phyloP scores from a whole-genome alignment of 2,888 invertebrate genomes.

The Morpho deidamia region DNA sequence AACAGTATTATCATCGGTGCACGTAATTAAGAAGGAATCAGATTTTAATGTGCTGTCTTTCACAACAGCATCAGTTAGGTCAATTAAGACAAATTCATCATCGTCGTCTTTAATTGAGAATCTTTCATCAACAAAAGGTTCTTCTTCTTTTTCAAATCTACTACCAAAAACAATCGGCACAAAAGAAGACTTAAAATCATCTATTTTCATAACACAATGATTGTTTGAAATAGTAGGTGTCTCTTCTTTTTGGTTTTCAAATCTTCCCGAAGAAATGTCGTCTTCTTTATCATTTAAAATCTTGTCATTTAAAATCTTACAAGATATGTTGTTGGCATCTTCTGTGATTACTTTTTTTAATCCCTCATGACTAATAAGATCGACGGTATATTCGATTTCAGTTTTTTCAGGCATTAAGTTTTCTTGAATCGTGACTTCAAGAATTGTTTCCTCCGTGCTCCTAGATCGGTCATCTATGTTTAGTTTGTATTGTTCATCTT shows the following conservation, averaged over 20 bases:
- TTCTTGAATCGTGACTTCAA: constrained; percentile 12
- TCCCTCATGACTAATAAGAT: constrained; percentile 5
- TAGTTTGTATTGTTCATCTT: not conserved
- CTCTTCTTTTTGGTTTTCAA: not conserved
- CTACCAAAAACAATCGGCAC: constrained; percentile 52
- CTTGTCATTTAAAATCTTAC: not conserved
- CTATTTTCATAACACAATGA: constrained; percentile 1
- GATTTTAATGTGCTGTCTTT: not conserved
- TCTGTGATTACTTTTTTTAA: not conserved
- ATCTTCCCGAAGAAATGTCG: not conserved
- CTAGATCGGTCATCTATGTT: not conserved
- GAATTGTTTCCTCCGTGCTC: constrained; percentile 3
- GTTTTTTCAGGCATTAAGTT: constrained; percentile 6
- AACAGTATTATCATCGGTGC: not conserved
- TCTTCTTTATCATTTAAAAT: not conserved
- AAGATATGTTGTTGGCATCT: not conserved
- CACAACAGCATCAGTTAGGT: constrained; percentile 9
- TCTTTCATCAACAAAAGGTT: constrained; percentile 21
- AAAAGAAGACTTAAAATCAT: constrained; percentile 34
- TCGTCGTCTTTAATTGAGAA: constrained; percentile 15
- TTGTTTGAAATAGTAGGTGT: not conserved
- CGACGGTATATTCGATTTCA: constrained; percentile 9
- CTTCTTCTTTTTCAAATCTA: constrained; percentile 34
- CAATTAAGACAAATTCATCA: constrained; percentile 21
- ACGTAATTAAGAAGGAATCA: not conserved